A percentile compares a stretch with the other conserved stretches of the same genome.
These are phyloP conservation scores for Smittia aterrima DNA, from an alignment of 2,888 invertebrate species.

Conservation along the genomic window DNA sequence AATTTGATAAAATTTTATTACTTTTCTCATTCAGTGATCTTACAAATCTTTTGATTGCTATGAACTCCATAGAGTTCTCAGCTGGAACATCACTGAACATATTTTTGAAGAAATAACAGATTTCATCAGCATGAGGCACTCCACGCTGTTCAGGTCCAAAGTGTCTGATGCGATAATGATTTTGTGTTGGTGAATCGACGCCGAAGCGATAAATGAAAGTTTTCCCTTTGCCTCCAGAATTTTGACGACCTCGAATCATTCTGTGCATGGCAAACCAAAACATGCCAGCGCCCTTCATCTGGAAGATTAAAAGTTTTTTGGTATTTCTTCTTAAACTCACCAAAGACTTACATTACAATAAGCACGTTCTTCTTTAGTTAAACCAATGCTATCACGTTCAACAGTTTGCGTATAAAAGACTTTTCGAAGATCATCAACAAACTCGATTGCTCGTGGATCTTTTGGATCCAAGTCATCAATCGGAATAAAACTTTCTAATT, in stretches of 20 bases:
- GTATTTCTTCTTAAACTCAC: no score
- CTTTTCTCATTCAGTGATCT: not conserved
- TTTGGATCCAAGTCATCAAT: not conserved
- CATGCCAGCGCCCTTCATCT: no score
- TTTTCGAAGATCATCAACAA: not conserved
- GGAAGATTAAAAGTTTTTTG: no score
- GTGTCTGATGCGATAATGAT: slow-evolving; percentile 50
- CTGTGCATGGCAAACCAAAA: slow-evolving; percentile 50
- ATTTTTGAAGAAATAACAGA: slow-evolving; percentile 51
- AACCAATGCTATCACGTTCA: not conserved
- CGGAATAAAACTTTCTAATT: not conserved
- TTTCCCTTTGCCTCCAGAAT: slow-evolving; percentile 46
- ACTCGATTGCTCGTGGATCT: not conserved
- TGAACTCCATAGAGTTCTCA: not conserved
- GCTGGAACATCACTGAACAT: not conserved
- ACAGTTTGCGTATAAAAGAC: not conserved
- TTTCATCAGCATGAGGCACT: slow-evolving; percentile 51
- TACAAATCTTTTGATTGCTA: slow-evolving; percentile 18
- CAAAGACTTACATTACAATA: not conserved
- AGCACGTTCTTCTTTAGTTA: not conserved
- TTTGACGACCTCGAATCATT: slow-evolving; percentile 46
- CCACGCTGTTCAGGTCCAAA: slow-evolving; percentile 47
- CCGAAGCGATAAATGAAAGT: slow-evolving; percentile 53
- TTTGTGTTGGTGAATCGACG: slow-evolving; percentile 51
- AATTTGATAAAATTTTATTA: no score